Conservation (phyloP, 2,113 vertebrate genomes). For the Apteryx owenii region DNA sequence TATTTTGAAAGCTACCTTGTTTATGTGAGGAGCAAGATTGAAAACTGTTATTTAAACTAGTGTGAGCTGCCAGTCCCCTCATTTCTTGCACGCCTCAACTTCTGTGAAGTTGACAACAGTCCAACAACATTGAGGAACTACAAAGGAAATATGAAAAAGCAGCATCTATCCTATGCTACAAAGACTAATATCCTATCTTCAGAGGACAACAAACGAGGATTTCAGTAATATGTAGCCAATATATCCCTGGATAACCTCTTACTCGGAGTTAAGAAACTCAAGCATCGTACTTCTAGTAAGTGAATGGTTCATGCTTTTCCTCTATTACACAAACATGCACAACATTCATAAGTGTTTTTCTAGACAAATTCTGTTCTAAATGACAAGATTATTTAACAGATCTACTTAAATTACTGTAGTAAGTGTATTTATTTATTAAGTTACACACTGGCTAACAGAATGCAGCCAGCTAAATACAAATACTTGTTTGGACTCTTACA, state of each 20-base stretch:
- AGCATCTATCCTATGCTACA: background rate
- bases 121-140: background rate
- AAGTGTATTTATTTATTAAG: background rate
- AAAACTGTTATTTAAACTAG: background rate
- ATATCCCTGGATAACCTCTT: background rate
- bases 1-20: background rate
- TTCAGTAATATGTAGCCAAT: background rate
- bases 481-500: slow-evolving; percentile 22
- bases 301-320: background rate
- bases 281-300: background rate
- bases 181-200: background rate
- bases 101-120: background rate
- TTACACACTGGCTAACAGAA: background rate
- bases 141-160: background rate
- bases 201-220: background rate
- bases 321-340: background rate
- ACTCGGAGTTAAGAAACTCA: background rate
- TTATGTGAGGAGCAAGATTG: accelerated
- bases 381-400: background rate
- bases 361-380: background rate
- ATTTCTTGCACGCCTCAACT: background rate
- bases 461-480: background rate
- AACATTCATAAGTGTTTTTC: background rate
- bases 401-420: background rate
- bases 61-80: background rate